Evolutionary conservation across 2,113 vertebrate genomes (phyloP), one percentile per base, ranked within the genome.

Genomic region (Larimichthys polyactis): DNA sequence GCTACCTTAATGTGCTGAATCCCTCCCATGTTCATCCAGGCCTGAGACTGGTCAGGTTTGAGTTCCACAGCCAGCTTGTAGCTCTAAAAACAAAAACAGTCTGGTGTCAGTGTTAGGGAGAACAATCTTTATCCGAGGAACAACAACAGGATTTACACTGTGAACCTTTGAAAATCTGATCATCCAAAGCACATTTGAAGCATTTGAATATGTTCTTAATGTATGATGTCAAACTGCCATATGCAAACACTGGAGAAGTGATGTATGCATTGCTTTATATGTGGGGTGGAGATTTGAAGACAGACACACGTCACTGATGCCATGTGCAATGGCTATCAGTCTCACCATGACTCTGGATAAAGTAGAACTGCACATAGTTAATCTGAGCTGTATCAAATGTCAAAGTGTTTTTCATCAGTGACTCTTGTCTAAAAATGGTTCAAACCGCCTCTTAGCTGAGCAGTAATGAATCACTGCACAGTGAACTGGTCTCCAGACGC

Each of bases 11-110:
- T 99, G 91, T 99, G 98, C 46, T 97, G 95, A 15, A 99, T 99
- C 11, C 98, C 98, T 16, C 98, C 98, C 98, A 99, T 99, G 87
- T 99, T 99, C 98, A 99, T 99, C 98, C 98, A 99, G 80, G 97
- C 98, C 88, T 99, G 98, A 0, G 98, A 97, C 82, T 99, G 98
- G 62, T 97, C 96, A 4, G 98, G 97, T 51, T 98, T 98, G 22
- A 99, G 95, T 20, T 96, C 96, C 54, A 99, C 97, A 0, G 97
- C 97, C 0, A 92, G 90, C 79, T 95, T 95, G 84, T 99, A 99
- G 91, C 96, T 99, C 98, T 99, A 73, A 75, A 4, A 81, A 68
- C 8, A 81, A 52, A 81, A 67, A 65, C 19, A 63, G 14, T 58
- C 8, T 22, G 29, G 19, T n/a, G 15, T 78, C 27, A 51, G 43